phyloP scores from a whole-genome alignment of 37 sponge, comb jelly and placozoan species.

The Lycopodina hypogea region DNA sequence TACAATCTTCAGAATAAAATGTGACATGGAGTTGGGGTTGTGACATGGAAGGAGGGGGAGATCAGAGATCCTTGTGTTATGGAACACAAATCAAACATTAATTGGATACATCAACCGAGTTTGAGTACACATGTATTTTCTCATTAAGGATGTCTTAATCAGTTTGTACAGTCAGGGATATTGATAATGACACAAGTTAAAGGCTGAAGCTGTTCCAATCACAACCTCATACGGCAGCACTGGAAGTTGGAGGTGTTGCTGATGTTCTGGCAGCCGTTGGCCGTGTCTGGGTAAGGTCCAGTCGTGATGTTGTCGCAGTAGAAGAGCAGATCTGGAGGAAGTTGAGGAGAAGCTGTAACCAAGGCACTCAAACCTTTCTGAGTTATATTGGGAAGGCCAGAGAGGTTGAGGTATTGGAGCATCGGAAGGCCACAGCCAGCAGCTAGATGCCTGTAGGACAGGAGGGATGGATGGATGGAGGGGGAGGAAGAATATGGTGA shows the following conservation, averaged over 20 bases:
- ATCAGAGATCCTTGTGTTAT: no score
- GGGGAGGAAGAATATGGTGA: not conserved
- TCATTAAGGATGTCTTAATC: no score
- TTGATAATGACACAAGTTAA: no score
- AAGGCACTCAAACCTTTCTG: conserved; percentile 45
- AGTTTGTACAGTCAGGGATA: no score
- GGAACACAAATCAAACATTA: no score
- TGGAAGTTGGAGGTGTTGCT: conserved; percentile 21
- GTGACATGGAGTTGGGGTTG: no score
- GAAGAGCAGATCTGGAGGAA: conserved; percentile 72
- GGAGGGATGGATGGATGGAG: not conserved
- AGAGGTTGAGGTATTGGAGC: conserved; percentile 66
- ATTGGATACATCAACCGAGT: no score
- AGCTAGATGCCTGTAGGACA: conserved; percentile 21
- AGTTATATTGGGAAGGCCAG: conserved; percentile 61
- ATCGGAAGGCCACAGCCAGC: conserved; percentile 41
- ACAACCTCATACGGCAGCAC: conserved; percentile 17
- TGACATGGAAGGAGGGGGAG: no score
- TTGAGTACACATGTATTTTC: no score
- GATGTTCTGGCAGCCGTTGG: conserved; percentile 81
- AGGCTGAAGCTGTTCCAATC: not conserved
- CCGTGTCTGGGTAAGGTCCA: conserved; percentile 65
- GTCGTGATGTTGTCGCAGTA: conserved; percentile 85
- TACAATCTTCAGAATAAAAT: no score
- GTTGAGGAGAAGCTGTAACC: conserved; percentile 44